Percentiles rank a stretch among this genome's conserved stretches.
phyloP scores from a whole-genome alignment of 2,113 vertebrate species.

The Corapipo altera region DNA sequence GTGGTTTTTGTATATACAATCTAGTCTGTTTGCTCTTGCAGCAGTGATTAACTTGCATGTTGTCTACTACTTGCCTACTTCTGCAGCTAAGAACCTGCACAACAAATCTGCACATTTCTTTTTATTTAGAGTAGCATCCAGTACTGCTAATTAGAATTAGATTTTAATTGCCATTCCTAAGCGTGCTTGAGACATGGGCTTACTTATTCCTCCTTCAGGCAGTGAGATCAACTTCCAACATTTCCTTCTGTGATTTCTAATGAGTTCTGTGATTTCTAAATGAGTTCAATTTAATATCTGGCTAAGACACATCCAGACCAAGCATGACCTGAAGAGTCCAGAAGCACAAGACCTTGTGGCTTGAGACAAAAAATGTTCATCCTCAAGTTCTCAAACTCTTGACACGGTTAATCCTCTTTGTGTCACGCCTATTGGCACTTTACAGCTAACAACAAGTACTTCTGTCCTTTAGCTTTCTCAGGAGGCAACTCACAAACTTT shows the following conservation, averaged over 20 bases:
- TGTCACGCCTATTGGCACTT: background rate
- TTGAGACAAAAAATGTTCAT: background rate
- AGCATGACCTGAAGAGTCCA: background rate
- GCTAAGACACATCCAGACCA: background rate
- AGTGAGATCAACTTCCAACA: background rate
- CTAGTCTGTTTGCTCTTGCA: background rate
- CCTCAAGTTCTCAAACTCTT: background rate
- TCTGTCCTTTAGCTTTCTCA: background rate
- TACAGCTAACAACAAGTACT: background rate
- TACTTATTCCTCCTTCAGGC: background rate
- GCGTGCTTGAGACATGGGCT: background rate
- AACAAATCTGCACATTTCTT: background rate
- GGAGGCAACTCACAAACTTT: background rate
- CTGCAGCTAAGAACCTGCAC: background rate
- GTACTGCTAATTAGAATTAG: background rate
- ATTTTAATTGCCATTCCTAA: background rate
- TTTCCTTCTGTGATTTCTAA: background rate
- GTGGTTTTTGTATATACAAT: background rate
- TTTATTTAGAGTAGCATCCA: slow-evolving; percentile 23
- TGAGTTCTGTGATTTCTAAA: background rate
- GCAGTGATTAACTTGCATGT: background rate
- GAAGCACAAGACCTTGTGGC: background rate
- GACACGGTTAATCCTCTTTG: background rate
- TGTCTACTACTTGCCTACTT: background rate
- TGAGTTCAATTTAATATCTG: background rate